These are phyloP conservation scores for Leptopilina drosophilae DNA, from an alignment of 2,888 invertebrate genomes.

Conservation along the genomic window DNA sequence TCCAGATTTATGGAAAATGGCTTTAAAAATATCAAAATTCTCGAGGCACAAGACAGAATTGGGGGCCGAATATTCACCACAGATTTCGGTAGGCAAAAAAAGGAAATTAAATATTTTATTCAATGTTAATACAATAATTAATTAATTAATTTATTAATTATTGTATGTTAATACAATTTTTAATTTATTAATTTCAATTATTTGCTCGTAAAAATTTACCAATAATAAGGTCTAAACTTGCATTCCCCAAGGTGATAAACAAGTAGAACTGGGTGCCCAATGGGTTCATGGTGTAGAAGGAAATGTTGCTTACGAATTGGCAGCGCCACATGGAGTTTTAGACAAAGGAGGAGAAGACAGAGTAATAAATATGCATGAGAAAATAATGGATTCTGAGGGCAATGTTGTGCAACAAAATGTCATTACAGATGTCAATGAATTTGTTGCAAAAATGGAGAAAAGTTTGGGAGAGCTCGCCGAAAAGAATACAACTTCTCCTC, in stretches of 20 bases:
- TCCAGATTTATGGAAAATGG: constrained; percentile 76
- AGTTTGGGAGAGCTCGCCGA: no score
- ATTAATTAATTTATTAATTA: no score
- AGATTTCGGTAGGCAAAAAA: constrained; percentile 72
- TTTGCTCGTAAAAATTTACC: neutral
- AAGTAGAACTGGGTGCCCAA: constrained; percentile 66
- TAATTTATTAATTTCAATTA: no score
- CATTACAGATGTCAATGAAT: no score
- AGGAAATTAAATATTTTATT: neutral
- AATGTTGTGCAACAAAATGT: neutral
- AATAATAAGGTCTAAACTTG: neutral
- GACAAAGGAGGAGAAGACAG: constrained; percentile 40
- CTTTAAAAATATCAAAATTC: constrained; percentile 76
- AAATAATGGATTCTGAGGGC: neutral
- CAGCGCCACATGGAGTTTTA: constrained; percentile 60
- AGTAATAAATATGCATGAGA: neutral
- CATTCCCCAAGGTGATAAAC: constrained; percentile 68
- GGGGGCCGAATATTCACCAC: constrained; percentile 77
- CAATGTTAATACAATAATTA: no score
- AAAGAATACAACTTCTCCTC: no score
- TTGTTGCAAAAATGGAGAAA: no score
- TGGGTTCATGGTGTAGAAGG: constrained; percentile 65
- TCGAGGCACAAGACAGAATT: constrained; percentile 77
- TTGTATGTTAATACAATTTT: no score
- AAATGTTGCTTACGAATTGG: constrained; percentile 65